Evolutionary conservation across 2,797 vertebrate genomes (phyloP).

Genomic region (Echiichthys vipera): DNA sequence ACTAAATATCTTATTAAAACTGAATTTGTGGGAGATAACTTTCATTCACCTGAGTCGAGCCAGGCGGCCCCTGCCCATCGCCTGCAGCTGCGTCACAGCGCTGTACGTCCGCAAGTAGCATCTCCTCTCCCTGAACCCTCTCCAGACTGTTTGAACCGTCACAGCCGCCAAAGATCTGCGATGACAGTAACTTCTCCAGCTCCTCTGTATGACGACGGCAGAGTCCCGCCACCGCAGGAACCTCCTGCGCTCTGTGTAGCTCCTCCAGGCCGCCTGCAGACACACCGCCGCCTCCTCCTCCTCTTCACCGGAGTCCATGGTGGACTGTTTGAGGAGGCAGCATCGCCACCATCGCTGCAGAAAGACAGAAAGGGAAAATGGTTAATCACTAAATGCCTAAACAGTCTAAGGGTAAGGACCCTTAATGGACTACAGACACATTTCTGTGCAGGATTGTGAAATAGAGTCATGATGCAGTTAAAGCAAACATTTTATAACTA

Average conservation of each 20-base stretch:
- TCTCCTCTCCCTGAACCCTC: constrained; percentile 80
- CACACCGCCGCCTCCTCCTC: constrained; percentile 82
- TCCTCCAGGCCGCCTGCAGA: constrained; percentile 91
- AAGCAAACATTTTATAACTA: background rate
- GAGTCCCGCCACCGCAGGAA: constrained; percentile 86
- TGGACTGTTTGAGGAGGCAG: constrained; percentile 77
- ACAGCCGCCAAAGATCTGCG: constrained; percentile 80
- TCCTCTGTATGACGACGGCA: constrained; percentile 87
- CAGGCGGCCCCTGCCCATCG: constrained; percentile 84
- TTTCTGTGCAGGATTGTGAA: background rate
- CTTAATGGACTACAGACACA: constrained; percentile 7
- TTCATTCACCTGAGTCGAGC: constrained; percentile 87
- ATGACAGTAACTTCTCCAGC: constrained; percentile 83
- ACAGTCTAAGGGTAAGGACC: background rate
- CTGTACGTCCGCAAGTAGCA: constrained; percentile 71
- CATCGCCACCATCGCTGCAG: constrained; percentile 88
- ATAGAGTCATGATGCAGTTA: constrained; percentile 9
- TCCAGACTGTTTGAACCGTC: constrained; percentile 89
- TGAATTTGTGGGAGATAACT: background rate
- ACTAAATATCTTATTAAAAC: too few relatives aligned
- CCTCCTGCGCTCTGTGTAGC: constrained; percentile 83
- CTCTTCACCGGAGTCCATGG: constrained; percentile 48
- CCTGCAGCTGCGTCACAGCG: constrained; percentile 85
- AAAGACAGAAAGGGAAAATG: background rate
- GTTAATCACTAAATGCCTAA: constrained; percentile 25